These are phyloP conservation scores for Tachysurus fulvidraco DNA, from an alignment of 2,113 vertebrate genomes.

Conservation along the genomic window DNA sequence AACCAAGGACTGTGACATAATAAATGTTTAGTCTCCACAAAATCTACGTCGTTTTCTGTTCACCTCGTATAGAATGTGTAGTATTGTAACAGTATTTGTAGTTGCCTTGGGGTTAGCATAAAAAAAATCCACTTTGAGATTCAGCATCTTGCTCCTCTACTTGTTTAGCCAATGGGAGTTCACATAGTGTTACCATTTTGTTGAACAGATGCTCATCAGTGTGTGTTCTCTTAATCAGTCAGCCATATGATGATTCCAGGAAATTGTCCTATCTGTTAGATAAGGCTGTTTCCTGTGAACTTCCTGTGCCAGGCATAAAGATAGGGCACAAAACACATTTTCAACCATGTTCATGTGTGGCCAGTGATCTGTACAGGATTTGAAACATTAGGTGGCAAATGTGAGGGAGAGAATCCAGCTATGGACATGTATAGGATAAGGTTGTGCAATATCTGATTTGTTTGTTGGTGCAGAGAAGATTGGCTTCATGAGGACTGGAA, in stretches of 20 bases:
- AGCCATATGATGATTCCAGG: slow-evolving; percentile 29
- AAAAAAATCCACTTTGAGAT: neutral
- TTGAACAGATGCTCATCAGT: slow-evolving; percentile 11
- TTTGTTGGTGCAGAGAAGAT: neutral
- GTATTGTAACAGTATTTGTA: neutral
- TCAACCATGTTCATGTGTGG: neutral
- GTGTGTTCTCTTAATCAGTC: slow-evolving; percentile 30
- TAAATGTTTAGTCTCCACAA: neutral
- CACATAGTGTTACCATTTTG: neutral
- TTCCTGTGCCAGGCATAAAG: slow-evolving; percentile 6
- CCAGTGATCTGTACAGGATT: neutral
- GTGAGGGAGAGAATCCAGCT: neutral
- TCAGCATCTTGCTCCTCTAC: neutral
- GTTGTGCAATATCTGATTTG: neutral
- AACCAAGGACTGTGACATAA: neutral
- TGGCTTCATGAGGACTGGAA: neutral
- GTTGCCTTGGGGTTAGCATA: no score
- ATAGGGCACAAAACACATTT: slow-evolving; percentile 4
- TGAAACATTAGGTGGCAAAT: neutral
- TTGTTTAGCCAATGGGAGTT: neutral
- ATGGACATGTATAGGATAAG: neutral
- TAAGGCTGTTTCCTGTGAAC: slow-evolving; percentile 28
- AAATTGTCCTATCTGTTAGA: slow-evolving; percentile 33
- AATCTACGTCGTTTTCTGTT: neutral
- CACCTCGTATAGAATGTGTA: neutral